phyloP scores from a whole-genome alignment of 2,113 vertebrate species.

The Lycaon pictus region DNA sequence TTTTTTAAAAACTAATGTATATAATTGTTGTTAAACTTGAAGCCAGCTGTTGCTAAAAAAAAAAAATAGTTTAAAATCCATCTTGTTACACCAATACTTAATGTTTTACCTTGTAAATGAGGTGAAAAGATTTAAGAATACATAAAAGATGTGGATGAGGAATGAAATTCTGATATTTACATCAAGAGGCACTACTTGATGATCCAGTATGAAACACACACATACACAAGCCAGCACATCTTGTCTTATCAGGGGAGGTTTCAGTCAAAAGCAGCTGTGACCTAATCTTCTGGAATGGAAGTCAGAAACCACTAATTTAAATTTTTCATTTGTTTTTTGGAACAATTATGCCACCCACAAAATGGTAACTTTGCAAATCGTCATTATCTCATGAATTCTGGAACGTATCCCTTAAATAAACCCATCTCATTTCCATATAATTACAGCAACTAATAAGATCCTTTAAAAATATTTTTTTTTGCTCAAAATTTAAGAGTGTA shows the following conservation, averaged over 20 bases:
- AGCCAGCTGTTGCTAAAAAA: constrained; percentile 46
- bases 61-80: constrained; percentile 44
- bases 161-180: not conserved
- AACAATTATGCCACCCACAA: constrained; percentile 73
- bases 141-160: not conserved
- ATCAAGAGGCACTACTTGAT: not conserved
- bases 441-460: constrained; percentile 58
- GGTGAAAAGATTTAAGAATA: not conserved
- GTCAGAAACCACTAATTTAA: constrained; percentile 78
- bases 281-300: constrained; percentile 69
- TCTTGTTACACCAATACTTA: constrained; percentile 12
- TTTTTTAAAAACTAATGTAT: constrained; percentile 59
- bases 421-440: constrained; percentile 75
- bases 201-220: not conserved
- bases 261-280: constrained; percentile 72
- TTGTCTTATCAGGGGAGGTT: constrained; percentile 37
- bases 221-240: not conserved
- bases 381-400: constrained; percentile 75
- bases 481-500: constrained; percentile 36
- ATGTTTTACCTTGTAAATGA: constrained; percentile 24
- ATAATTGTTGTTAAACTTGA: constrained; percentile 65
- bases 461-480: constrained; percentile 13
- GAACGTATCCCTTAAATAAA: constrained; percentile 78
- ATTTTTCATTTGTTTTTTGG: constrained; percentile 76
- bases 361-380: constrained; percentile 70